Percentiles rank a stretch among this genome's conserved stretches.
Evolutionary conservation across 1,140 invertebrate genomes (phyloP).

Genomic region (Pectinophora gossypiella): DNA sequence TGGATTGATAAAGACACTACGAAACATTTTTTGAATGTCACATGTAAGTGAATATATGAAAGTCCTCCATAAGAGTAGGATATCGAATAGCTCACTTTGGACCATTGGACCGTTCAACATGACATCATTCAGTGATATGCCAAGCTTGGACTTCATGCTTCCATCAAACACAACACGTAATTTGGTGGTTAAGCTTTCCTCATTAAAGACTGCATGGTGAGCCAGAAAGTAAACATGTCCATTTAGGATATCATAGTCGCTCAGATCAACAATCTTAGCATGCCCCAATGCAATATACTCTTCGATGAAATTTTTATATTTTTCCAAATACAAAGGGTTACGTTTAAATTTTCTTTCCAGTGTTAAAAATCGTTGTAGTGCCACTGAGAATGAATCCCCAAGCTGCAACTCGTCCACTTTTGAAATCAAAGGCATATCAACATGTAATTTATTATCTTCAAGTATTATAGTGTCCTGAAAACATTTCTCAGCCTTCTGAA

Average conservation of each 20-base stretch:
- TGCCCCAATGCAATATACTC: constrained; percentile 33
- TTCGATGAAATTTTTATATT: constrained; percentile 34
- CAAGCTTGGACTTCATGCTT: constrained; percentile 22
- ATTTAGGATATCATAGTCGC: background rate
- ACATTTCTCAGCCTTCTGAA: background rate
- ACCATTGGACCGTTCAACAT: constrained; percentile 29
- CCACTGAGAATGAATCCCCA: constrained; percentile 7
- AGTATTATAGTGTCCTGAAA: constrained; percentile 3
- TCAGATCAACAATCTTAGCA: constrained; percentile 20
- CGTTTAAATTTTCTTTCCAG: constrained; percentile 16
- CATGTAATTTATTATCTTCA: constrained; percentile 1
- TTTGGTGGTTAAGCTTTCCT: constrained; percentile 32
- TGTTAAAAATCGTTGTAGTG: constrained; percentile 6
- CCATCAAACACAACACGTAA: constrained; percentile 52
- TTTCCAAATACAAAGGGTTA: constrained; percentile 9
- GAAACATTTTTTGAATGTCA: constrained; percentile 24
- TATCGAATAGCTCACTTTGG: constrained; percentile 28
- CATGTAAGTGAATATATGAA: constrained; percentile 10
- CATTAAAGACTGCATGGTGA: constrained; percentile 34
- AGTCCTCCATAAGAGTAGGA: constrained; percentile 16
- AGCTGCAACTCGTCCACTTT: background rate
- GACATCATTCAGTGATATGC: constrained; percentile 43
- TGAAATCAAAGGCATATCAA: constrained; percentile 1
- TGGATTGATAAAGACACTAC: constrained; percentile 15
- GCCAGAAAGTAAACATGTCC: constrained; percentile 23